phyloP scores from a whole-genome alignment of 2,797 vertebrate species.

The Caiman crocodilus region DNA sequence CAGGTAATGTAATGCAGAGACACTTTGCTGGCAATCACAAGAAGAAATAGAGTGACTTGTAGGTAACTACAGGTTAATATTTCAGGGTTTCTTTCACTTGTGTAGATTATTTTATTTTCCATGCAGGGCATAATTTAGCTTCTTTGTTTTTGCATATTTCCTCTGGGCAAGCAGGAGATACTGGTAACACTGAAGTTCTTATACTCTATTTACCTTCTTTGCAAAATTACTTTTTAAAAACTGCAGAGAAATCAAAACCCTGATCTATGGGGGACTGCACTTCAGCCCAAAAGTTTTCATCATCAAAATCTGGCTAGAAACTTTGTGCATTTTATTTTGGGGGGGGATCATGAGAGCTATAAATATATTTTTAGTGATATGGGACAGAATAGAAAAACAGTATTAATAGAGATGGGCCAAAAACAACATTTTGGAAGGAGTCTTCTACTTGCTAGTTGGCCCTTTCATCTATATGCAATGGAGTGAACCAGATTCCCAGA shows the following conservation, averaged over 20 bases:
- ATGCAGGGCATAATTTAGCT: not conserved
- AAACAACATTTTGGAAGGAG: not conserved
- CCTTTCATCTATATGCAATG: not conserved
- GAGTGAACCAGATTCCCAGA: not conserved
- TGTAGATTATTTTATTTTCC: not conserved
- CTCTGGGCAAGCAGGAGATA: not conserved
- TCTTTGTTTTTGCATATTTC: not conserved
- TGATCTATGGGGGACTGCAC: not conserved
- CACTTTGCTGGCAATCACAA: not conserved
- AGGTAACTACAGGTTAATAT: not conserved
- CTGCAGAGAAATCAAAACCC: not conserved
- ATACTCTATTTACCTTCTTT: not conserved
- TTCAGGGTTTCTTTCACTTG: not conserved
- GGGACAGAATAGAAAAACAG: not conserved
- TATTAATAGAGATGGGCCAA: not conserved
- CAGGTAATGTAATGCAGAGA: fast-evolving
- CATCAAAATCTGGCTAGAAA: not conserved
- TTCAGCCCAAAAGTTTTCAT: not conserved
- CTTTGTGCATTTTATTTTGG: not conserved
- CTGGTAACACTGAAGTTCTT: not conserved
- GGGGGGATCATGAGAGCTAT: not conserved
- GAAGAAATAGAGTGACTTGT: not conserved
- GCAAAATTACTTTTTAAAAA: not conserved
- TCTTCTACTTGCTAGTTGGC: not conserved
- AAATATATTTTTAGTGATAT: not conserved